phyloP scores from a whole-genome alignment of 2,113 vertebrate species.

The Motacilla tschutschensis region DNA sequence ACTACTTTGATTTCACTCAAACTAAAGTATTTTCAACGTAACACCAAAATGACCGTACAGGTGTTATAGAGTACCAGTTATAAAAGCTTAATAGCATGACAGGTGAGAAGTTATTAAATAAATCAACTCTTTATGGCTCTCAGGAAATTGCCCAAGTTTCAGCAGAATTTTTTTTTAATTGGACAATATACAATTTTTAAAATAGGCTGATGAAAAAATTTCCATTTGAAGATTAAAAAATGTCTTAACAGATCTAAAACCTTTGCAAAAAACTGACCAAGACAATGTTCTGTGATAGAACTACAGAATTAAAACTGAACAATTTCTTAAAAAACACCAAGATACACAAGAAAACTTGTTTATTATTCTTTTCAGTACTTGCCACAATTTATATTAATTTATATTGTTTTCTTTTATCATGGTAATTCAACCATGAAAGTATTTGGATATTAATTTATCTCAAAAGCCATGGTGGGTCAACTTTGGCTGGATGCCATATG shows the following conservation, averaged over 20 bases:
- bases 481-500: neutral
- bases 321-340: neutral
- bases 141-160: neutral
- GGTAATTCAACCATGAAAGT: neutral
- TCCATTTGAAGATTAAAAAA: neutral
- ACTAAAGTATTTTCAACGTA: neutral
- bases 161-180: neutral
- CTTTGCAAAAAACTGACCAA: neutral
- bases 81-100: neutral
- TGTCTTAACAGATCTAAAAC: neutral
- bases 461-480: neutral
- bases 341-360: neutral
- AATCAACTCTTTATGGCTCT: neutral
- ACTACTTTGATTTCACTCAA: neutral
- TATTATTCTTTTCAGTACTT: neutral
- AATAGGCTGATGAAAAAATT: neutral
- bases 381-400: neutral
- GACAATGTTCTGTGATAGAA: neutral
- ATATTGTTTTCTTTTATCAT: neutral
- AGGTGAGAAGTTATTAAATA: neutral
- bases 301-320: neutral
- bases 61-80: neutral
- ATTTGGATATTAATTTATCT: neutral
- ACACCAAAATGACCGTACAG: neutral
- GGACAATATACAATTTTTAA: neutral